phyloP scores from a whole-genome alignment of 2,113 vertebrate species.

The Fukomys damarensis region DNA sequence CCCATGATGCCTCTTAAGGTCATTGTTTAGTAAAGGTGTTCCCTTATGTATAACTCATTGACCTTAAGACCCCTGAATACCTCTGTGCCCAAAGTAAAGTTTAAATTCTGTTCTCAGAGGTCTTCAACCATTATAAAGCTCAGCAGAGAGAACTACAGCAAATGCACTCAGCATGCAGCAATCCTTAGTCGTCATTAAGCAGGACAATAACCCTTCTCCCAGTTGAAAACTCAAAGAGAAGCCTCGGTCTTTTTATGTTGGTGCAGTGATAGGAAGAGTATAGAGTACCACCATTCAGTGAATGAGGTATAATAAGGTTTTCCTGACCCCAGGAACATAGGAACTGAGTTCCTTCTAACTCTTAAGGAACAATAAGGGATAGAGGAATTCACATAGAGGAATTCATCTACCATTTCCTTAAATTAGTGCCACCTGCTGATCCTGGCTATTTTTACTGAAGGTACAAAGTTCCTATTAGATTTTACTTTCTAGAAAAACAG shows the following conservation, averaged over 20 bases:
- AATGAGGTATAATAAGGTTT: not conserved
- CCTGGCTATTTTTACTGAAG: not conserved
- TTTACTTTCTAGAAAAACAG: not conserved
- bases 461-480: not conserved
- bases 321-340: not conserved
- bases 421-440: not conserved
- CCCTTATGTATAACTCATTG: not conserved
- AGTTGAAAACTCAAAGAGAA: conserved; percentile 27
- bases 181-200: not conserved
- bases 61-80: not conserved
- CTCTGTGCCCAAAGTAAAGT: not conserved
- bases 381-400: not conserved
- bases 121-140: not conserved
- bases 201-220: not conserved
- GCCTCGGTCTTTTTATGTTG: not conserved
- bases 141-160: not conserved
- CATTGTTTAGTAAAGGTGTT: not conserved
- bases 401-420: not conserved
- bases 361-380: not conserved
- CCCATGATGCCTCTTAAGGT: not conserved
- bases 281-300: not conserved
- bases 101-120: not conserved
- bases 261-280: not conserved
- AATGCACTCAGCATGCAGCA: not conserved
- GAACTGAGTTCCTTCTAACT: not conserved